Evolutionary conservation across 2,113 vertebrate species (phyloP).

Genomic region (Tautogolabrus adspersus): DNA sequence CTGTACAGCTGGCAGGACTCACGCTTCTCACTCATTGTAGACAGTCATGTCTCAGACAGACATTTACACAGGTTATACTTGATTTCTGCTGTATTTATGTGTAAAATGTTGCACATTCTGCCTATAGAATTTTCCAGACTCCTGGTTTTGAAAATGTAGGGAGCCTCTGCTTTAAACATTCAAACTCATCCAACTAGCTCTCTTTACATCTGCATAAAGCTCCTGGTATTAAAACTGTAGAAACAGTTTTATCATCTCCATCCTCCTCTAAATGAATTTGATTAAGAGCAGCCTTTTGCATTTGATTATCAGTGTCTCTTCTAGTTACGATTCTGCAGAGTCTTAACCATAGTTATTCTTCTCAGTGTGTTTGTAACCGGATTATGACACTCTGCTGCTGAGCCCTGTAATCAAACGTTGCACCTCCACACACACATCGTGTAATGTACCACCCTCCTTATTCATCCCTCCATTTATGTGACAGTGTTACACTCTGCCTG

Average conservation of each 20-base stretch:
- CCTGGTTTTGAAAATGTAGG: too few relatives aligned
- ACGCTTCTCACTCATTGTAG: too few relatives aligned
- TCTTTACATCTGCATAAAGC: too few relatives aligned
- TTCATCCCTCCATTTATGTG: slow-evolving; percentile 62
- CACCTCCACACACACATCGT: slow-evolving; percentile 40
- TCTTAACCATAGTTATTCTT: slow-evolving; percentile 16
- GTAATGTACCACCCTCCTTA: slow-evolving; percentile 26
- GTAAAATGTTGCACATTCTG: too few relatives aligned
- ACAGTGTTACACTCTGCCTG: slow-evolving; percentile 34
- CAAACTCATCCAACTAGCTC: too few relatives aligned
- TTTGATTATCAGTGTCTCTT: slow-evolving; percentile 40
- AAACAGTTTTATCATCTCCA: not conserved
- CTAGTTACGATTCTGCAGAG: slow-evolving; percentile 28
- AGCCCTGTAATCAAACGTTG: slow-evolving; percentile 66
- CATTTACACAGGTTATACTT: too few relatives aligned
- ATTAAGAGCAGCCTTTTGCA: slow-evolving; percentile 19
- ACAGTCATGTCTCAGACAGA: too few relatives aligned
- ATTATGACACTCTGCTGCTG: slow-evolving; percentile 70
- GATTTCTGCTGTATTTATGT: too few relatives aligned
- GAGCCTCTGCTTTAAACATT: too few relatives aligned
- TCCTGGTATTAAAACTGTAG: too few relatives aligned
- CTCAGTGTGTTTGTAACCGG: slow-evolving; percentile 58
- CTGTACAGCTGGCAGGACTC: too few relatives aligned
- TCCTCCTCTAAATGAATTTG: not conserved
- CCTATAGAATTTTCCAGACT: too few relatives aligned